These are phyloP conservation scores for Adelognathus sp. DNA, from an alignment of 2,888 invertebrate species.

Conservation along the genomic window DNA sequence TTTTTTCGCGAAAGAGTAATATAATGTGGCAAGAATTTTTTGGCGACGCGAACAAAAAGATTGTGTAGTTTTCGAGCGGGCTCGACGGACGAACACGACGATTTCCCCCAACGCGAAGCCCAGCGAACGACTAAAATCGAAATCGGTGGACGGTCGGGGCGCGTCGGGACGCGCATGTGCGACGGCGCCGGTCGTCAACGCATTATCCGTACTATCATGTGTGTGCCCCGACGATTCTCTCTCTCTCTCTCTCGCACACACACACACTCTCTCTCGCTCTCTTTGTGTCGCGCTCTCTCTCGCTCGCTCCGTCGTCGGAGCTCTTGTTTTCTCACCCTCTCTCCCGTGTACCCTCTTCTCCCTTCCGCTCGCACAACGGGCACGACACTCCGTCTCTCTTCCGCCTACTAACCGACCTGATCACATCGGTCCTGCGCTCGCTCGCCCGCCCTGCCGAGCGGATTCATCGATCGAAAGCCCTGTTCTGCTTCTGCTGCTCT, in stretches of 20 bases:
- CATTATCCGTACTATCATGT: conserved; percentile 71
- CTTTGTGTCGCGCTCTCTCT: conserved; percentile 24
- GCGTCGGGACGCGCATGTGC: conserved; percentile 77
- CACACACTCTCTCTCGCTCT: conserved; percentile 1
- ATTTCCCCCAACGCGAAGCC: conserved; percentile 79
- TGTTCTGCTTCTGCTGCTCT: too few relatives aligned
- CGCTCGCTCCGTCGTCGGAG: conserved; percentile 22
- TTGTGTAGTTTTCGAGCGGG: conserved; percentile 57
- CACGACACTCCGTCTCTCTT: conserved; percentile 41
- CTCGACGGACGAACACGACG: conserved; percentile 72
- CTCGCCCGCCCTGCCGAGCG: conserved; percentile 57
- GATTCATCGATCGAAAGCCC: conserved; percentile 58
- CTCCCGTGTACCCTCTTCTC: conserved; percentile 69
- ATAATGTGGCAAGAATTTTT: too few relatives aligned
- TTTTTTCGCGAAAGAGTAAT: too few relatives aligned
- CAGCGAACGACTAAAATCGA: conserved; percentile 81
- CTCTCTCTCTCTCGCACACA: conserved; percentile 36
- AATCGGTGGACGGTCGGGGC: conserved; percentile 79
- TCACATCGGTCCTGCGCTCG: conserved; percentile 68
- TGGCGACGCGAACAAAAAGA: conserved; percentile 28
- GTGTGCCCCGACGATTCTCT: conserved; percentile 53
- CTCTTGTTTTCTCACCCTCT: conserved; percentile 63
- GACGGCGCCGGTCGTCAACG: conserved; percentile 77
- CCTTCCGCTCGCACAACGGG: background rate
- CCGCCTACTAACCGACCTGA: conserved; percentile 74